Evolutionary conservation across 2,888 invertebrate genomes (phyloP).

Genomic region (Chromoteleia sp.): DNA sequence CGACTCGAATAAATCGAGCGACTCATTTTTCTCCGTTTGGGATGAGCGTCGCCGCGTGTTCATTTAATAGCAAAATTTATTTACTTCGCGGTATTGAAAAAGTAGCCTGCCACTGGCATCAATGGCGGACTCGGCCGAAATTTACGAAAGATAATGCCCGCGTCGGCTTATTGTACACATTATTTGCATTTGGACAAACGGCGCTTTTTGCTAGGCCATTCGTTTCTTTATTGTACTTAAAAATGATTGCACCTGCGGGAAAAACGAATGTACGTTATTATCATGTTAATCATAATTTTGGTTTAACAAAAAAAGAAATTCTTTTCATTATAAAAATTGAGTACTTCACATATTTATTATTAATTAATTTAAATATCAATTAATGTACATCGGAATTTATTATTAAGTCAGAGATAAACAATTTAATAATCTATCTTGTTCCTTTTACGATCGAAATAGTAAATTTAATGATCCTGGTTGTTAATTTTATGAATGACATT

Average conservation of each 20-base stretch:
- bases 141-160: constrained; percentile 56
- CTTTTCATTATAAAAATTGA: no score
- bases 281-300: no score
- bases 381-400: no score
- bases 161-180: constrained; percentile 56
- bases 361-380: no score
- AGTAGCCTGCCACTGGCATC: constrained; percentile 68
- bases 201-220: constrained; percentile 46
- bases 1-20: constrained; percentile 51
- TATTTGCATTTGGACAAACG: constrained; percentile 60
- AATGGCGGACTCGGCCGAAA: constrained; percentile 52
- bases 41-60: constrained; percentile 49
- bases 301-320: not conserved
- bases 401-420: no score
- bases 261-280: constrained; percentile 30
- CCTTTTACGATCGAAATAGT: no score
- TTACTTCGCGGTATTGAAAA: constrained; percentile 69
- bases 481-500: no score
- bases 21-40: constrained; percentile 59
- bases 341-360: no score
- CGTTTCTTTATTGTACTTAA: constrained; percentile 64
- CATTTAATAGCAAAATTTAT: constrained; percentile 68
- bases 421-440: no score
- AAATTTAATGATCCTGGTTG: no score
- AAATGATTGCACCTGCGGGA: constrained; percentile 47